A percentile compares a stretch with the other conserved stretches of the same genome.
These are phyloP conservation scores for Gnatocerus cornutus DNA, from an alignment of 2,888 invertebrate genomes.

Conservation along the genomic window DNA sequence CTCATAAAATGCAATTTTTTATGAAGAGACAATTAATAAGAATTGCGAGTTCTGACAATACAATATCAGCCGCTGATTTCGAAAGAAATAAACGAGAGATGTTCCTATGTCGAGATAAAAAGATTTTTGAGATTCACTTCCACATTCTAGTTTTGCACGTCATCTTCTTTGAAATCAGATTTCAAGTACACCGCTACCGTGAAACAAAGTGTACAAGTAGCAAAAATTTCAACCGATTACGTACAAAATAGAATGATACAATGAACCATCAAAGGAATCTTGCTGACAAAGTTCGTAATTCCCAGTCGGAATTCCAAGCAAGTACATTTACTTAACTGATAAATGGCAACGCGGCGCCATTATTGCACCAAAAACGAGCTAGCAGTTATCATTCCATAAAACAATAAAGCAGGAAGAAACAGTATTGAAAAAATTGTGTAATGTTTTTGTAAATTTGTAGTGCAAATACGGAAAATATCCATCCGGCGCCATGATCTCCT, in stretches of 20 bases:
- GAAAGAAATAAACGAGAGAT: no score
- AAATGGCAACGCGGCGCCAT: constrained; percentile 15
- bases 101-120: no score
- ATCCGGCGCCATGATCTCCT: constrained; percentile 39
- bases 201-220: constrained; percentile 4
- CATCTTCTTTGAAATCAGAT: constrained; percentile 4
- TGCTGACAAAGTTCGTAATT: constrained; percentile 27
- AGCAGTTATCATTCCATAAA: constrained; percentile 18
- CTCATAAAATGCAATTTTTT: no score
- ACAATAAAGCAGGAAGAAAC: constrained; percentile 13
- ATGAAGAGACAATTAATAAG: no score
- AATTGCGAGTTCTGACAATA: no score
- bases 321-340: constrained; percentile 28
- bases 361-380: constrained; percentile 15
- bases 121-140: no score
- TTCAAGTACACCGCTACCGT: background rate
- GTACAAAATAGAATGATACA: constrained; percentile 10
- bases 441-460: constrained; percentile 19
- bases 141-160: background rate
- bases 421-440: background rate
- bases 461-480: constrained; percentile 31
- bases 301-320: constrained; percentile 15
- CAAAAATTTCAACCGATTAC: constrained; percentile 10
- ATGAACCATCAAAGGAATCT: constrained; percentile 23
- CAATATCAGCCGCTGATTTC: no score